phyloP scores from a whole-genome alignment of 2,113 vertebrate species.

The Serilophus lunatus region DNA sequence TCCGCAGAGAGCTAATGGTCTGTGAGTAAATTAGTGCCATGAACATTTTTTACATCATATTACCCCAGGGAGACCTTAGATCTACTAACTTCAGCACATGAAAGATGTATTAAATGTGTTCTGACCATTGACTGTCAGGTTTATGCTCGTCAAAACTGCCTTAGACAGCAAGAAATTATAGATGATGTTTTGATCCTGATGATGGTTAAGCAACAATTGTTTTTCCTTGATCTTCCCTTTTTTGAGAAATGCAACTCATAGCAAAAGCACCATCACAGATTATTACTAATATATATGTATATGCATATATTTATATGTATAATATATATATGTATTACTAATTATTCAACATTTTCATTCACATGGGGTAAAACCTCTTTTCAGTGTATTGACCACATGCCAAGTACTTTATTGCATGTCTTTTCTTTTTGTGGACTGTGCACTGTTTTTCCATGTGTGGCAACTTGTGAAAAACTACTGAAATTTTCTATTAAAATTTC shows the following conservation, averaged over 20 bases:
- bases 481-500: neutral
- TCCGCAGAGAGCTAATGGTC: constrained; percentile 38
- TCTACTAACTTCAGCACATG: constrained; percentile 3
- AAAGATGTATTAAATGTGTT: constrained; percentile 38
- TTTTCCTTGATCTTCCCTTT: neutral
- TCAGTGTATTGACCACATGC: neutral
- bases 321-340: neutral
- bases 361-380: neutral
- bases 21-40: constrained; percentile 52
- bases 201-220: neutral
- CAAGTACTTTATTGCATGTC: neutral
- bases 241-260: neutral
- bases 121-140: constrained; percentile 45
- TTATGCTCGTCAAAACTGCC: constrained; percentile 18
- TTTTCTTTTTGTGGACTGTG: neutral
- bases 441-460: neutral
- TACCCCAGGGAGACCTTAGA: constrained; percentile 33
- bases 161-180: neutral
- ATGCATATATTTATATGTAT: too few species aligned
- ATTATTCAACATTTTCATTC: neutral
- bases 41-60: constrained; percentile 39
- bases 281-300: too few species aligned
- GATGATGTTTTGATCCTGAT: neutral
- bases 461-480: neutral
- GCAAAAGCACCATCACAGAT: neutral